Conservation (phyloP, 2,797 vertebrate genomes). For the Anolis apletophallus region DNA sequence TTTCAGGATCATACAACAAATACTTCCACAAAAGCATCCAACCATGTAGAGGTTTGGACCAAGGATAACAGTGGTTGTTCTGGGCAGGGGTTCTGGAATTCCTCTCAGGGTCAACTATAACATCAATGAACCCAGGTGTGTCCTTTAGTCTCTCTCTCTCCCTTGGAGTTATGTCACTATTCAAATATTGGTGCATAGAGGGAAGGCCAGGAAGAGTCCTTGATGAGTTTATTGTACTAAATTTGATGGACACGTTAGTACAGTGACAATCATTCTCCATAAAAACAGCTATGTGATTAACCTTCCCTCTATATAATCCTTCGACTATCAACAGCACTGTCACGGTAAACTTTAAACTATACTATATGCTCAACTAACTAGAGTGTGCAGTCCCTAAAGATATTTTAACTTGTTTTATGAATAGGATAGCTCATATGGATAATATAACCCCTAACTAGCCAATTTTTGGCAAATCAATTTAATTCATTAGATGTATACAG, state of each 20-base stretch:
- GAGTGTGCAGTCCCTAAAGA: neutral
- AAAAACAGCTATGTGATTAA: neutral
- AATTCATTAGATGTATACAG: neutral
- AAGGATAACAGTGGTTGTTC: neutral
- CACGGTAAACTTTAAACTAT: neutral
- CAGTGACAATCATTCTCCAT: neutral
- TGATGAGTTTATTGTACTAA: neutral
- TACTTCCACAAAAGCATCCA: neutral
- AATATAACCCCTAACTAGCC: neutral
- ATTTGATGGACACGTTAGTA: neutral
- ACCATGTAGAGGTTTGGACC: no score
- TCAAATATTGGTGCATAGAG: neutral
- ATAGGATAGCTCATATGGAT: no score
- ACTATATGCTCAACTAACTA: neutral
- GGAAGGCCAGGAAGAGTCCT: neutral
- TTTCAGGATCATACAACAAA: neutral
- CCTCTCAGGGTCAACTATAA: neutral
- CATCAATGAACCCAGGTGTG: neutral
- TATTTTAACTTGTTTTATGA: neutral
- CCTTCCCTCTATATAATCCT: neutral
- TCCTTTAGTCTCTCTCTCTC: neutral
- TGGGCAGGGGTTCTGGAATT: neutral
- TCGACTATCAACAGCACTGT: neutral
- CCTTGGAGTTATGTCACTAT: neutral
- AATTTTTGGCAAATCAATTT: neutral